phyloP scores from a whole-genome alignment of 2,888 invertebrate species.

The Meganola albula region DNA sequence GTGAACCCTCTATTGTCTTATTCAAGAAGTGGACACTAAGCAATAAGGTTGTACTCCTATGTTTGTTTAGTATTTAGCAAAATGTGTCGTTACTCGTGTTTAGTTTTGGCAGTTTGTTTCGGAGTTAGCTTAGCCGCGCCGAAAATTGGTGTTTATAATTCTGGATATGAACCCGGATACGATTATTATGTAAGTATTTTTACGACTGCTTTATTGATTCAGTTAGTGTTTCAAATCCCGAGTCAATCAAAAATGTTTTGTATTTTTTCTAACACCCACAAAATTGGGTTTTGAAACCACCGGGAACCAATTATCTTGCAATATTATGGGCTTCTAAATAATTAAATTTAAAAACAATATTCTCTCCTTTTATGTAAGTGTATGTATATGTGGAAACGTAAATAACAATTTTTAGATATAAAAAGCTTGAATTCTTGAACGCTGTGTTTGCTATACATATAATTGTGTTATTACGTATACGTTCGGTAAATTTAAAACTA shows the following conservation, averaged over 20 bases:
- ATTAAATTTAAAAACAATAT: not conserved
- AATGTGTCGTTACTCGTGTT: slow-evolving; percentile 50
- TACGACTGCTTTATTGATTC: too few relatives aligned
- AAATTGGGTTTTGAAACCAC: too few relatives aligned
- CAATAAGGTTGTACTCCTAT: slow-evolving; percentile 42
- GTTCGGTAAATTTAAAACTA: too few relatives aligned
- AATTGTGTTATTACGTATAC: too few relatives aligned
- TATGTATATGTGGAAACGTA: too few relatives aligned
- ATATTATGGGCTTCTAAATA: not conserved
- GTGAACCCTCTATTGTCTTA: slow-evolving; percentile 58
- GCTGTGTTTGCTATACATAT: too few relatives aligned
- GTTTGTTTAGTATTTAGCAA: slow-evolving; percentile 27
- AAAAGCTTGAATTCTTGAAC: too few relatives aligned
- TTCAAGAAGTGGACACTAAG: slow-evolving; percentile 49
- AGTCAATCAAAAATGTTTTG: too few relatives aligned
- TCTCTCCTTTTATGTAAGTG: too few relatives aligned
- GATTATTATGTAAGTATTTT: slow-evolving; percentile 79
- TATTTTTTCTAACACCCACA: too few relatives aligned
- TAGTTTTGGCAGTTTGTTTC: slow-evolving; percentile 41
- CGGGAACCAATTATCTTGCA: not conserved
- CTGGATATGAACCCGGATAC: slow-evolving; percentile 64
- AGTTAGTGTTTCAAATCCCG: too few relatives aligned
- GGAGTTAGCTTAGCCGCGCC: slow-evolving; percentile 43
- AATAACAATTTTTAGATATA: too few relatives aligned
- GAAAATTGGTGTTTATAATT: slow-evolving; percentile 39